Conservation (phyloP, 2,113 vertebrate genomes). For the Microcebus tavaratra region DNA sequence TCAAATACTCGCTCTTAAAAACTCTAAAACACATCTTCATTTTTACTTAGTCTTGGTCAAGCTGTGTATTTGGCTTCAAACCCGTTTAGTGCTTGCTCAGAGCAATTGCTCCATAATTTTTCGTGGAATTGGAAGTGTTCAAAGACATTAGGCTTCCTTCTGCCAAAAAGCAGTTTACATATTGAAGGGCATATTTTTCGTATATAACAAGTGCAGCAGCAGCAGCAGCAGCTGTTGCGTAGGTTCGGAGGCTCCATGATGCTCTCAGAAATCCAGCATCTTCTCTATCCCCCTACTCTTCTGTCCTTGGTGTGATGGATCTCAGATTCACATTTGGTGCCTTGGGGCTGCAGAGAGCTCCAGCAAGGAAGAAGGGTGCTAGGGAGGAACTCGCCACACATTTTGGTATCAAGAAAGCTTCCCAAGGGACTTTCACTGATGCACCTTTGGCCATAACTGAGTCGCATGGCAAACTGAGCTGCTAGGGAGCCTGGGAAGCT, state of each 20-base stretch:
- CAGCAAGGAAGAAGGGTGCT: not conserved
- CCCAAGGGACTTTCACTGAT: not conserved
- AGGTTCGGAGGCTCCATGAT: not conserved
- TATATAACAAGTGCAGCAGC: no score
- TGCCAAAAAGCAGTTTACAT: not conserved
- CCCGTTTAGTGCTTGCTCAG: not conserved
- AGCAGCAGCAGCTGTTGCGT: accelerated
- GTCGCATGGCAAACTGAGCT: no score
- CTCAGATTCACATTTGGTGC: not conserved
- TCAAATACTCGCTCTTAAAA: not conserved
- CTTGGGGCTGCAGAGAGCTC: not conserved
- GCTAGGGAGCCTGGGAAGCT: not conserved
- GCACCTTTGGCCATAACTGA: not conserved
- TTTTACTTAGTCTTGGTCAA: not conserved
- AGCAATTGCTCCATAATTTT: not conserved
- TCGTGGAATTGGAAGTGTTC: not conserved
- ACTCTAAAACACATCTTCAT: not conserved
- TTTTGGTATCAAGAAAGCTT: not conserved
- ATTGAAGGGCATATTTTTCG: not conserved
- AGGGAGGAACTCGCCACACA: no score
- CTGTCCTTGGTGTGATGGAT: accelerated
- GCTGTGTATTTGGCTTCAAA: not conserved
- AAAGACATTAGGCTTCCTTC: not conserved
- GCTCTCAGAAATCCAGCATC: accelerated
- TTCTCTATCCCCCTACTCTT: not conserved